Percentiles rank a stretch among this genome's conserved stretches.
Conservation (phyloP, 1,140 invertebrate species). For the Aphaenogaster floridana region DNA sequence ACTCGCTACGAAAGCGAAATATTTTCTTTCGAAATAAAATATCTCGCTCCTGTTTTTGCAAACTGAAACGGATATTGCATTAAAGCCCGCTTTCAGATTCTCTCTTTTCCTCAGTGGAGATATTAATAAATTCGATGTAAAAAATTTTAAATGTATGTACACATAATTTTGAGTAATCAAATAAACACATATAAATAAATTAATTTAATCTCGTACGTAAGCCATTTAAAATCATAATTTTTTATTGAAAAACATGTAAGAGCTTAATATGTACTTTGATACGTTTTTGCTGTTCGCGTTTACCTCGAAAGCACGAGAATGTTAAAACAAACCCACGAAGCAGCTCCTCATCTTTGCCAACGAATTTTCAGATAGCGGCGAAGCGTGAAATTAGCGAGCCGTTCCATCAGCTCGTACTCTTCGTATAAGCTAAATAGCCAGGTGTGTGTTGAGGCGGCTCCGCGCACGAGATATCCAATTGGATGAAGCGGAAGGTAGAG, state of each 20-base stretch:
- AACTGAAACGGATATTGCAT: slow-evolving; percentile 24
- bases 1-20: slow-evolving; percentile 17
- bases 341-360: slow-evolving; percentile 42
- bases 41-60: background rate
- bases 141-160: background rate
- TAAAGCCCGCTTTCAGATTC: background rate
- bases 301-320: background rate
- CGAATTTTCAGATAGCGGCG: slow-evolving; percentile 71
- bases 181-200: slow-evolving; percentile 14
- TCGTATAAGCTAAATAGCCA: slow-evolving; percentile 66
- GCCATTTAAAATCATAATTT: background rate
- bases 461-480: slow-evolving; percentile 33
- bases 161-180: background rate
- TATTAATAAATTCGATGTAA: slow-evolving; percentile 17
- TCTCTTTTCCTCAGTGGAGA: background rate
- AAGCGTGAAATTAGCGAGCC: slow-evolving; percentile 75
- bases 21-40: slow-evolving; percentile 48
- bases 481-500: slow-evolving; percentile 48
- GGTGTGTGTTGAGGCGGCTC: slow-evolving; percentile 29
- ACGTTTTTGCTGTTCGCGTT: background rate
- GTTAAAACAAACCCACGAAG: slow-evolving; percentile 15
- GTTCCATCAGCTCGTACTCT: slow-evolving; percentile 54
- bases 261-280: slow-evolving; percentile 1
- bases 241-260: background rate
- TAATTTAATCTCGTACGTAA: background rate